These are phyloP conservation scores for Myotis daubentonii DNA, from an alignment of 2,797 vertebrate genomes.

Conservation along the genomic window DNA sequence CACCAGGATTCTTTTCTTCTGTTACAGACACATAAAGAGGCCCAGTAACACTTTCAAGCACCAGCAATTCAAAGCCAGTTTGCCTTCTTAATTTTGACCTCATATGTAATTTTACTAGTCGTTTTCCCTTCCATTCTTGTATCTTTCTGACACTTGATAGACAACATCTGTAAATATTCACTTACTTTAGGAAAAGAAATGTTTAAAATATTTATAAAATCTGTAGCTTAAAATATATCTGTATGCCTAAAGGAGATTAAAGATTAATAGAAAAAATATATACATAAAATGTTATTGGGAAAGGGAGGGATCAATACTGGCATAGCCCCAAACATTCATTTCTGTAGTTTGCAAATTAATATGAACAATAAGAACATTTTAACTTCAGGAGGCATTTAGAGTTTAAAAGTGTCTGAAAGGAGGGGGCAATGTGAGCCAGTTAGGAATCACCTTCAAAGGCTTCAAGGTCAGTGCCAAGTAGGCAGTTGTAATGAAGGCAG, in stretches of 20 bases:
- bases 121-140: neutral
- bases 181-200: constrained; percentile 1
- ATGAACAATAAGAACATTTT: neutral
- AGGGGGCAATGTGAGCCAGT: neutral
- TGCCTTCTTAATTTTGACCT: neutral
- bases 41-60: neutral
- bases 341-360: neutral
- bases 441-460: neutral
- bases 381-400: neutral
- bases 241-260: neutral
- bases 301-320: neutral
- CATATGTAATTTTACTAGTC: neutral
- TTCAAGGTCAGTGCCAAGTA: neutral
- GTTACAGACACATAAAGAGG: neutral
- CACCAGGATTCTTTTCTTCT: neutral
- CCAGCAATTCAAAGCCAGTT: neutral
- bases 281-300: neutral
- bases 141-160: neutral
- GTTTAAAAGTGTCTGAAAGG: neutral
- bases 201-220: constrained; percentile 37
- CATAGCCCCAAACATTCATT: neutral
- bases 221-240: neutral
- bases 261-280: neutral
- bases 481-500: neutral
- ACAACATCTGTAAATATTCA: neutral